A percentile compares a stretch with the other conserved stretches of the same genome.
phyloP scores from a whole-genome alignment of 2,113 vertebrate genomes.

The Indri indri region DNA sequence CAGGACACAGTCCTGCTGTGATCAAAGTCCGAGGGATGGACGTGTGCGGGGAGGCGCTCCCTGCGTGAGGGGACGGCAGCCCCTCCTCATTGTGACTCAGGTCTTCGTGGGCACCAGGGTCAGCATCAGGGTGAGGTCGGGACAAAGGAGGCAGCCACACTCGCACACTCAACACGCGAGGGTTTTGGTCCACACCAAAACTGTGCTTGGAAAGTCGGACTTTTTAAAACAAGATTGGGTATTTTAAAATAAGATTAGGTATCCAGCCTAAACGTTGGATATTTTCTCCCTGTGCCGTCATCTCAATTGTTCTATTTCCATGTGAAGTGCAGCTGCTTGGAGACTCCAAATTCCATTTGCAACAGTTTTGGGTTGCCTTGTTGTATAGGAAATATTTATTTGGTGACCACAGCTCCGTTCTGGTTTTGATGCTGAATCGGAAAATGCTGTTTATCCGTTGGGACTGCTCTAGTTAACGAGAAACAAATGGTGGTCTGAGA shows the following conservation, averaged over 20 bases:
- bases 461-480: constrained; percentile 40
- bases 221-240: neutral
- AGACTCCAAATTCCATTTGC: neutral
- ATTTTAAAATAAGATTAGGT: neutral
- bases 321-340: neutral
- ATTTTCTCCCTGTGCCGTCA: neutral
- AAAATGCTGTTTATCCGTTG: constrained; percentile 41
- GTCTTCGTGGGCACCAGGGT: neutral
- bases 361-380: neutral
- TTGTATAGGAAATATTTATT: constrained; percentile 68
- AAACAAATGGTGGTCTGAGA: constrained; percentile 55
- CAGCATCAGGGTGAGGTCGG: rapidly evolving
- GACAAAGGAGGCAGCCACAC: neutral
- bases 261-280: neutral
- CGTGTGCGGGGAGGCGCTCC: rapidly evolving
- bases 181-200: neutral
- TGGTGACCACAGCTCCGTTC: constrained; percentile 9
- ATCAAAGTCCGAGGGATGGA: neutral
- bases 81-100: neutral
- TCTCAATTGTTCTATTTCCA: neutral
- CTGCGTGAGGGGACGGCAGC: rapidly evolving
- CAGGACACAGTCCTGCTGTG: neutral
- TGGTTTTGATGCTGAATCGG: constrained; percentile 52
- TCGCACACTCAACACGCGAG: rapidly evolving
- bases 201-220: neutral